phyloP scores from a whole-genome alignment of 2,113 vertebrate genomes.

The Oreochromis aureus region DNA sequence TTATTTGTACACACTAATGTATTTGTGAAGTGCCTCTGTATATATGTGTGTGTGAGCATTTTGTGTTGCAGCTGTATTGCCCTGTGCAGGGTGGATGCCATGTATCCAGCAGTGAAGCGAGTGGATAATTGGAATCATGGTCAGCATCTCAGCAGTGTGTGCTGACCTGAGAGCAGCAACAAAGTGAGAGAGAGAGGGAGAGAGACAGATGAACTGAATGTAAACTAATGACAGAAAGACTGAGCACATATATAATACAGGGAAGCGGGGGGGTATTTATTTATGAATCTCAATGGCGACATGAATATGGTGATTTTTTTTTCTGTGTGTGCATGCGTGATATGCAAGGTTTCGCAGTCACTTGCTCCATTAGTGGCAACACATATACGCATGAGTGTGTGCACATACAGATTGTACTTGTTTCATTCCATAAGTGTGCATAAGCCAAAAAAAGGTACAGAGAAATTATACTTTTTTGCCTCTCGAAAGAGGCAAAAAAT shows the following conservation, averaged over 20 bases:
- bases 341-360: neutral
- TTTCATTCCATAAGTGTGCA: neutral
- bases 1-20: constrained; percentile 1
- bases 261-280: constrained; percentile 36
- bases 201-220: constrained; percentile 19
- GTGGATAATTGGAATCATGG: constrained; percentile 62
- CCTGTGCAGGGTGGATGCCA: constrained; percentile 29
- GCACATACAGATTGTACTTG: neutral
- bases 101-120: constrained; percentile 43
- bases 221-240: constrained; percentile 36
- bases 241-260: constrained; percentile 48
- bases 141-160: constrained; percentile 44
- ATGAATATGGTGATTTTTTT: constrained; percentile 45
- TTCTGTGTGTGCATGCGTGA: neutral
- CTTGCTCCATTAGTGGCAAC: constrained; percentile 3
- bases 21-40: neutral
- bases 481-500: neutral
- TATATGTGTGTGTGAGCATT: neutral
- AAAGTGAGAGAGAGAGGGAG: constrained; percentile 24
- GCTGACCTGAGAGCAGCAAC: constrained; percentile 50
- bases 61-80: constrained; percentile 5
- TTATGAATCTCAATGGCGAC: constrained; percentile 21
- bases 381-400: neutral
- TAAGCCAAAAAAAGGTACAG: neutral
- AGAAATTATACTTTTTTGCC: neutral